A percentile compares a stretch with the other conserved stretches of the same genome.
Conservation (phyloP, 1,140 invertebrate genomes). For the Amphibalanus amphitrite region DNA sequence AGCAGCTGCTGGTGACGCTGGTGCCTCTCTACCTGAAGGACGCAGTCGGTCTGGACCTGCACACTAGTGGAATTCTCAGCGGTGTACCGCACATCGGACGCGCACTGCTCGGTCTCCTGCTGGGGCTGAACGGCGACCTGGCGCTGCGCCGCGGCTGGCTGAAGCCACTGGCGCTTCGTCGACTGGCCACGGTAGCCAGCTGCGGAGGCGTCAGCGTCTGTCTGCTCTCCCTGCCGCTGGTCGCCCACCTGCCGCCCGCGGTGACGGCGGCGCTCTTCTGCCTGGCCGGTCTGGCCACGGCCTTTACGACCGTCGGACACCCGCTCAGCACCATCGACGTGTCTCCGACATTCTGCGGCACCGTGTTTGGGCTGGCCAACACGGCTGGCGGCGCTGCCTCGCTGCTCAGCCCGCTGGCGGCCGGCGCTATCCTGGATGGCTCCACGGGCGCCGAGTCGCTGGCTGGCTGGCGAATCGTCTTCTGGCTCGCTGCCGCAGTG, state of each 20-base stretch:
- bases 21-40: not conserved
- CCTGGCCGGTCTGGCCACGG: not conserved
- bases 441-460: not conserved
- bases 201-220: not conserved
- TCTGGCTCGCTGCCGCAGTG: not conserved
- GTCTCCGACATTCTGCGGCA: not conserved
- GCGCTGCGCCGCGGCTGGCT: not conserved
- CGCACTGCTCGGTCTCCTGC: not conserved
- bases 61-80: not conserved
- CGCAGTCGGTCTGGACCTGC: not conserved
- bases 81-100: not conserved
- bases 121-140: not conserved
- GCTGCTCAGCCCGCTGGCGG: not conserved
- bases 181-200: not conserved
- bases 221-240: not conserved
- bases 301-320: not conserved
- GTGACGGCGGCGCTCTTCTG: not conserved
- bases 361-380: not conserved
- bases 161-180: not conserved
- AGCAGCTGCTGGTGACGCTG: not conserved
- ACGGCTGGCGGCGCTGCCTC: not conserved
- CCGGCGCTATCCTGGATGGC: not conserved
- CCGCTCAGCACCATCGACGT: slow-evolving; percentile 2
- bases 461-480: not conserved
- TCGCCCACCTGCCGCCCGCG: no score